Evolutionary conservation across 2,888 invertebrate species (phyloP), one percentile per base, ranked within the genome.

Genomic region (Phengaris arion): DNA sequence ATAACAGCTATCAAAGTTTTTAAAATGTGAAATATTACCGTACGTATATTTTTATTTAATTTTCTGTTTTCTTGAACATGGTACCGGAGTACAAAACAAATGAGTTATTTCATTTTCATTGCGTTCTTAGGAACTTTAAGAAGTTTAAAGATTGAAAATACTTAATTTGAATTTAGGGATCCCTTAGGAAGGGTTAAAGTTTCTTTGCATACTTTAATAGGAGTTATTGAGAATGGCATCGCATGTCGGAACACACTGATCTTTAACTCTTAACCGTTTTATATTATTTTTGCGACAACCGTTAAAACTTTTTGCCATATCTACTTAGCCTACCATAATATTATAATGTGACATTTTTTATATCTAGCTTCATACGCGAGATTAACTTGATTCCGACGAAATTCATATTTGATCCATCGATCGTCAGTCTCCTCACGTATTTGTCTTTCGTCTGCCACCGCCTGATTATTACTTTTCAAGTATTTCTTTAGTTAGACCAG

Each of bases 391-490:
- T 86, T 86, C 86, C 81, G 83, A 83, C 83, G 82, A 84, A 83
- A 84, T 85, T 84, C 81, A 79, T 77, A 77, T 78, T 77, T 64
- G 64, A 64, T 80, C 80, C 82, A 82, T 79, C 75, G 78, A 82
- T 79, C 75, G 78, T 76, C 78, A 92, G 90, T 91, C 89, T 80
- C 80, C 80, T 88, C 93, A 92, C 93, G 93, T 91, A 85, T 81
- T 82, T 81, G 85, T 83, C 86, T 87, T 87, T 90, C 90, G 87
- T 90, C 89, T 89, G 85, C 85, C 84, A 85, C 82, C 88, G 87
- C 86, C 85, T 84, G 87, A 84, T 85, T 91, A 91, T 91, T 91
- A 91, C 89, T 86, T 87, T 85, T 82, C 87, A 86, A 89, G 89
- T 87, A 88, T 89, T 88, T 85, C 87, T 79, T 75, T 73, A 68